Evolutionary conservation across 2,113 vertebrate species (phyloP).

Genomic region (Etheostoma spectabile): DNA sequence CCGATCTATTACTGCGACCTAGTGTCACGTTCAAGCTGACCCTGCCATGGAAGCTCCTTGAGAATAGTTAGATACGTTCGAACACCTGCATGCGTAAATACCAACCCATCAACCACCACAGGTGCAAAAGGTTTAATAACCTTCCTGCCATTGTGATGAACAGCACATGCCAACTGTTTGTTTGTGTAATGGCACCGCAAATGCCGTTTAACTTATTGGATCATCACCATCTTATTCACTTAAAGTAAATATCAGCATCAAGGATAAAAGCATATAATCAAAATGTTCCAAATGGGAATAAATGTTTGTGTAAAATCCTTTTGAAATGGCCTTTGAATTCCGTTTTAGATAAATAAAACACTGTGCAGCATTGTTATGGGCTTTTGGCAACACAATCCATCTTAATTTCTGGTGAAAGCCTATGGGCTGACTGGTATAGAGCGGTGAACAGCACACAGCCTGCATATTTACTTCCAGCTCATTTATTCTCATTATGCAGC

Average conservation of each 20-base stretch:
- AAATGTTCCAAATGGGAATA: slow-evolving; percentile 25
- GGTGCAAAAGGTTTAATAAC: slow-evolving; percentile 37
- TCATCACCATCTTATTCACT: slow-evolving; percentile 12
- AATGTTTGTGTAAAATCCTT: slow-evolving; percentile 37
- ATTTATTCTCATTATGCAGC: slow-evolving; percentile 88
- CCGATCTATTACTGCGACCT: too few relatives aligned
- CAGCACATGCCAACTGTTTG: slow-evolving; percentile 49
- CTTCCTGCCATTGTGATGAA: slow-evolving; percentile 29
- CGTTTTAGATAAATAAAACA: slow-evolving; percentile 74
- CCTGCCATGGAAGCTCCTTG: too few relatives aligned
- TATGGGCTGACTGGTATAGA: slow-evolving; percentile 70
- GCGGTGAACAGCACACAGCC: slow-evolving; percentile 75
- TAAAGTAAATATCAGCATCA: slow-evolving; percentile 35
- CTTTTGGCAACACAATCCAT: slow-evolving; percentile 77
- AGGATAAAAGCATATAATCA: slow-evolving; percentile 25
- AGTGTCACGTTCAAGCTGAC: too few relatives aligned
- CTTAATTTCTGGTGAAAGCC: slow-evolving; percentile 81
- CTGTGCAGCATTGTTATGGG: slow-evolving; percentile 59
- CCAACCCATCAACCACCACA: background rate
- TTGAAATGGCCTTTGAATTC: slow-evolving; percentile 58
- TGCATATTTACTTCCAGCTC: slow-evolving; percentile 87
- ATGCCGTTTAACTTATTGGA: slow-evolving; percentile 17
- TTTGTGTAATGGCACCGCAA: slow-evolving; percentile 26
- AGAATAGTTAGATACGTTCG: too few relatives aligned
- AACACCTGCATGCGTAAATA: too few relatives aligned